These are phyloP conservation scores for Leptinotarsa peninsularis DNA, from an alignment of 2,888 invertebrate species.

Conservation along the genomic window DNA sequence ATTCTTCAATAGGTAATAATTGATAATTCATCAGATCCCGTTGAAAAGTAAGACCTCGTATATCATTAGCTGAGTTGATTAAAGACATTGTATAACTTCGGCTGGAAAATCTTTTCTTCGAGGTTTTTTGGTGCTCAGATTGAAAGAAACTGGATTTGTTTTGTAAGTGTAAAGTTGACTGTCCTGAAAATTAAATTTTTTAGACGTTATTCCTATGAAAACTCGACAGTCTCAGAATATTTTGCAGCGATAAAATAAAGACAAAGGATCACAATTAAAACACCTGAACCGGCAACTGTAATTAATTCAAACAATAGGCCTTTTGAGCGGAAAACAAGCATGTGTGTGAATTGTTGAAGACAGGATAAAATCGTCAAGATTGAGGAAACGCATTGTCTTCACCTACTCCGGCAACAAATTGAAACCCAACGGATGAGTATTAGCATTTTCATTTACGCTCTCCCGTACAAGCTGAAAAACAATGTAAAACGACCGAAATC, in stretches of 20 bases:
- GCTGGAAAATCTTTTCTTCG: no score
- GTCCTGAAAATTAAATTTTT: no score
- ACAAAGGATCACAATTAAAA: background rate
- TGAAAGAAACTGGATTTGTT: no score
- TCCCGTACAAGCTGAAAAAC: conserved; percentile 20
- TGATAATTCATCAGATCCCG: no score
- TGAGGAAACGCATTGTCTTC: conserved; percentile 11
- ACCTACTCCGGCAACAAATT: conserved; percentile 12
- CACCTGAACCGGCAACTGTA: background rate
- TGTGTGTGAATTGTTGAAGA: conserved; percentile 6
- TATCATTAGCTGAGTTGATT: no score
- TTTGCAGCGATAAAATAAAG: background rate
- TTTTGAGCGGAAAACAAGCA: background rate
- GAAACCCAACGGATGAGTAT: conserved; percentile 21
- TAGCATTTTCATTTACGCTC: conserved; percentile 28
- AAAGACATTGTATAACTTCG: no score
- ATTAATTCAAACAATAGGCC: background rate
- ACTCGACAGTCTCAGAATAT: background rate
- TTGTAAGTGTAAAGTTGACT: no score
- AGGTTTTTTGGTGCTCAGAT: no score
- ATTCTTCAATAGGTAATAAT: no score
- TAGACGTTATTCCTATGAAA: no score
- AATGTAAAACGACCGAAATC: conserved; percentile 29
- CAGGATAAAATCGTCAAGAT: conserved; percentile 1
- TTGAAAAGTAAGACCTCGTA: no score